A percentile compares a stretch with the other conserved stretches of the same genome.
Conservation (phyloP, 2,113 vertebrate genomes). For the Murina feae region DNA sequence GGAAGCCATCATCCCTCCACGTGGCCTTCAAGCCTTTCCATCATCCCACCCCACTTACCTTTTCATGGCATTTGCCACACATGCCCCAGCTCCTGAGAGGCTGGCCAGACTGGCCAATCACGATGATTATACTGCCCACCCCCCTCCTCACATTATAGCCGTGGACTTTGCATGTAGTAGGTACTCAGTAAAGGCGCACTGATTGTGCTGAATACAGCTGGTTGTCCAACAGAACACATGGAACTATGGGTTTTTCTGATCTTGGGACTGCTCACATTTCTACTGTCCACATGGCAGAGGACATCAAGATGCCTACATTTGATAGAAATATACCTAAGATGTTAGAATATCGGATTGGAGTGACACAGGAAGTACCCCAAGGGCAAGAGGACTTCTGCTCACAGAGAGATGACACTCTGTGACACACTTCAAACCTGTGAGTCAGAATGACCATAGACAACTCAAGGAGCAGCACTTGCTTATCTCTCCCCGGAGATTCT, state of each 20-base stretch:
- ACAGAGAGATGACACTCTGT: background rate
- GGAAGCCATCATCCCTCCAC: background rate
- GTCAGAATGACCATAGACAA: background rate
- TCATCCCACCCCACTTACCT: no score
- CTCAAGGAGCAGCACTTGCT: background rate
- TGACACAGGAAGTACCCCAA: background rate
- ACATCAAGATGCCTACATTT: background rate
- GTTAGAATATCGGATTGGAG: background rate
- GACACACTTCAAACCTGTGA: background rate
- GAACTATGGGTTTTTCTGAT: background rate
- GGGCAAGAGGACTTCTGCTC: background rate
- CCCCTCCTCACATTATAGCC: background rate
- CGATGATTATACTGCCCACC: rapidly evolving
- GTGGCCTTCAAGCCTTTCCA: background rate
- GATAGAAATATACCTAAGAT: background rate
- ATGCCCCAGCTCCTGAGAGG: rapidly evolving
- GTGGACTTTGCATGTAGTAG: background rate
- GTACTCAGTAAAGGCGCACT: rapidly evolving
- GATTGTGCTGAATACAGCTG: background rate
- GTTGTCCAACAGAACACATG: background rate
- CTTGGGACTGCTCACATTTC: background rate
- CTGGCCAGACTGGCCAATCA: background rate
- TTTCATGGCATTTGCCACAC: background rate
- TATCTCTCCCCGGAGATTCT: background rate
- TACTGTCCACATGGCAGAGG: background rate